Conservation (phyloP, 1,140 invertebrate species). For the Ylistrum balloti region DNA sequence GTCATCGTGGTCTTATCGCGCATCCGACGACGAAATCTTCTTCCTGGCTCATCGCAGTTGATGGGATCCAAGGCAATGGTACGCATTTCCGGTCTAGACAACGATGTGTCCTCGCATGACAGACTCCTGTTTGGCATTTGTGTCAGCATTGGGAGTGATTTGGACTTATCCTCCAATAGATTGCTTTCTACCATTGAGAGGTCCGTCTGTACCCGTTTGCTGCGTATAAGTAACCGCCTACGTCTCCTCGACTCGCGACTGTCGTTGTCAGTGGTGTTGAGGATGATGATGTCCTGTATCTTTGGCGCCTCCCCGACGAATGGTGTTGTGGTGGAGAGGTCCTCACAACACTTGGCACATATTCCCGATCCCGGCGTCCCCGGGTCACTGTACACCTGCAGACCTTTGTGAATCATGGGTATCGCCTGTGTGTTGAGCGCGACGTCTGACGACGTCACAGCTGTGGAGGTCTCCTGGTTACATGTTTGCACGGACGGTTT, state of each 20-base stretch:
- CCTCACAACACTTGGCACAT: conserved; percentile 67
- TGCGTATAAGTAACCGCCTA: conserved; percentile 70
- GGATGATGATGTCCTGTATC: conserved; percentile 66
- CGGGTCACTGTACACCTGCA: conserved; percentile 55
- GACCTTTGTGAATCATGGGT: conserved; percentile 42
- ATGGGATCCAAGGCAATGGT: conserved; percentile 64
- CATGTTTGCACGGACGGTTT: background rate
- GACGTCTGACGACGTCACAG: conserved; percentile 10
- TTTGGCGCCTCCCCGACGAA: conserved; percentile 61
- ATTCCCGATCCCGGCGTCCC: conserved; percentile 55
- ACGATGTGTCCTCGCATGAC: conserved; percentile 53
- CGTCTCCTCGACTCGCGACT: conserved; percentile 58
- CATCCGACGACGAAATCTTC: conserved; percentile 45
- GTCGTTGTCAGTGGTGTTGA: conserved; percentile 59
- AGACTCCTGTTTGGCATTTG: conserved; percentile 59
- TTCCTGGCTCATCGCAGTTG: conserved; percentile 48
- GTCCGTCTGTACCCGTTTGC: conserved; percentile 76
- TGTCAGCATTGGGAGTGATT: conserved; percentile 55
- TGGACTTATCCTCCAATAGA: conserved; percentile 56
- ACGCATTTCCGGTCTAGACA: conserved; percentile 52
- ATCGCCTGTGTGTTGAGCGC: background rate
- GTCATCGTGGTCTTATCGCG: conserved; percentile 59
- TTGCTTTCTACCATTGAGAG: conserved; percentile 64
- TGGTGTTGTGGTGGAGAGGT: conserved; percentile 61
- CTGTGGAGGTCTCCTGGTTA: background rate